These are phyloP conservation scores for Argyresthia goedartella DNA, from an alignment of 2,888 invertebrate genomes.

Conservation along the genomic window DNA sequence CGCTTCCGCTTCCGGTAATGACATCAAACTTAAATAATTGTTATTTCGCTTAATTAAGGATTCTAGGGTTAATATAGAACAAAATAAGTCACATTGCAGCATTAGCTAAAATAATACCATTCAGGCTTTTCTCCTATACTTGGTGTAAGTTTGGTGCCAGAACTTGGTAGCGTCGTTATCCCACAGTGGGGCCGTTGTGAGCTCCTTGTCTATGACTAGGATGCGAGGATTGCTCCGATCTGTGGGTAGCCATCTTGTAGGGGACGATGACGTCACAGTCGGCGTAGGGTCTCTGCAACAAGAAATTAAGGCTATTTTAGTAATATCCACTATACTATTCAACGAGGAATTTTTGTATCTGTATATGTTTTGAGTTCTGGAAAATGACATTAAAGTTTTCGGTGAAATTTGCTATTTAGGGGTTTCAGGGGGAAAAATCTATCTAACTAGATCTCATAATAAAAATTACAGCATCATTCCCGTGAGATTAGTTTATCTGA, in stretches of 20 bases:
- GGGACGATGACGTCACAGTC: constrained; percentile 16
- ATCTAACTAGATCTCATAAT: too few species aligned
- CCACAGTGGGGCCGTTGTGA: constrained; percentile 33
- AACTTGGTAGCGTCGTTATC: constrained; percentile 28
- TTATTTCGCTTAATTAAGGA: too few species aligned
- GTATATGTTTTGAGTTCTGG: too few species aligned
- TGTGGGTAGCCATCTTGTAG: constrained; percentile 35
- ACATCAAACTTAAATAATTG: too few species aligned
- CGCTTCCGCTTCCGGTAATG: too few species aligned
- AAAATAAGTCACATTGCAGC: neutral
- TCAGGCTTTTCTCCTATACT: constrained; percentile 37
- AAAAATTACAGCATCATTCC: too few species aligned
- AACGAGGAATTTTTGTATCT: neutral
- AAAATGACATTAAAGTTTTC: too few species aligned
- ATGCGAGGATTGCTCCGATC: constrained; percentile 22
- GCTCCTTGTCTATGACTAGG: constrained; percentile 34
- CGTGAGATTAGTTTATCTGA: too few species aligned
- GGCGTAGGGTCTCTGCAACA: constrained; percentile 43
- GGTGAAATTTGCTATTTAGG: too few species aligned
- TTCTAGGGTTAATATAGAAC: too few species aligned
- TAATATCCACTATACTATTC: neutral
- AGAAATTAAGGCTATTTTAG: neutral
- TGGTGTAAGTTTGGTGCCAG: constrained; percentile 46
- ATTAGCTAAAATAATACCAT: neutral
- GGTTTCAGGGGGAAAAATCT: too few species aligned